A percentile compares a stretch with the other conserved stretches of the same genome.
Conservation (phyloP, 2,113 vertebrate genomes). For the Argyrosomus japonicus region DNA sequence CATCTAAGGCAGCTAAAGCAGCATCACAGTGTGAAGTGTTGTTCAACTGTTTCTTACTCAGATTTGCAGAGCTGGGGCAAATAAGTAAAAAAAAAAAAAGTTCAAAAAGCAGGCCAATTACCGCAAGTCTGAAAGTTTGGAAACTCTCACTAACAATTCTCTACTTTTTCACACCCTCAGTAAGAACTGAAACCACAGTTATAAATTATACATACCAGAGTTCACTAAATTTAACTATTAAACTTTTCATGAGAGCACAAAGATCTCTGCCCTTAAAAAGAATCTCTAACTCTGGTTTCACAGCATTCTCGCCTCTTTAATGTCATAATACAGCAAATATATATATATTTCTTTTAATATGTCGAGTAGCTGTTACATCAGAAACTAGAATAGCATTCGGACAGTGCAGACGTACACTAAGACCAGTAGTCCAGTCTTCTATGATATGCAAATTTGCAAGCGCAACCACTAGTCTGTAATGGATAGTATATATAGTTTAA, state of each 20-base stretch:
- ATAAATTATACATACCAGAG: conserved; percentile 65
- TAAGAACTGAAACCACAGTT: conserved; percentile 45
- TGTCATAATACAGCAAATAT: background rate
- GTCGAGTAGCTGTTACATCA: background rate
- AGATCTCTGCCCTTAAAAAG: conserved; percentile 32
- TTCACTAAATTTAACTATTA: conserved; percentile 33
- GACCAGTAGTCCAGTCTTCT: too few species aligned
- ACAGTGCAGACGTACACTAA: too few species aligned
- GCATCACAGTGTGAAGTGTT: conserved; percentile 40
- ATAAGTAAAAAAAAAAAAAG: conserved; percentile 33
- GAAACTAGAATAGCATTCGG: background rate
- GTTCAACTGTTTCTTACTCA: conserved; percentile 20
- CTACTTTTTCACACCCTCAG: conserved; percentile 54
- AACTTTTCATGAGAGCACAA: conserved; percentile 35
- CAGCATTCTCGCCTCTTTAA: background rate
- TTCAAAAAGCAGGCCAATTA: conserved; percentile 70
- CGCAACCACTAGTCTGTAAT: too few species aligned
- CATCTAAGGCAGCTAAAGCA: conserved; percentile 20
- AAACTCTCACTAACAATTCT: conserved; percentile 46
- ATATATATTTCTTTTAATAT: background rate
- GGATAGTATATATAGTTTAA: too few species aligned
- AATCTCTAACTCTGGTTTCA: conserved; percentile 23
- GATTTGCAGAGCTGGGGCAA: conserved; percentile 32
- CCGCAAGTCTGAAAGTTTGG: conserved; percentile 38
- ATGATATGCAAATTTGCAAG: too few species aligned